Evolutionary conservation across 2,888 invertebrate genomes (phyloP).

Genomic region (Tupiocoris notatus): DNA sequence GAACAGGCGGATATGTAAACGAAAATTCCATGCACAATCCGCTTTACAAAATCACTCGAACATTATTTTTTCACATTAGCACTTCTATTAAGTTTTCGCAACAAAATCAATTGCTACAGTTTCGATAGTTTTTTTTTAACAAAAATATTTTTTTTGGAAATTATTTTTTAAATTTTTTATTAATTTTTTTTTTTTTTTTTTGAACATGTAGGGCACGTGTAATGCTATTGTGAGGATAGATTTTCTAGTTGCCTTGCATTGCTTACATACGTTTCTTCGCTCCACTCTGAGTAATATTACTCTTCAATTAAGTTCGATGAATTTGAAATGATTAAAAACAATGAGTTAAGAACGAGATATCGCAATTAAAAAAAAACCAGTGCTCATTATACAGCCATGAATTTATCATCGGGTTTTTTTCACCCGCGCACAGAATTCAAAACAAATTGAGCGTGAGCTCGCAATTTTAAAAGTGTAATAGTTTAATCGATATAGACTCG

Average conservation of each 20-base stretch:
- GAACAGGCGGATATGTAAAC: not conserved
- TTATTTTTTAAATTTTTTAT: not conserved
- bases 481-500: too few relatives aligned
- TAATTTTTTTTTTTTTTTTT: not conserved
- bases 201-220: not conserved
- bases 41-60: not conserved
- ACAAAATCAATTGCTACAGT: too few relatives aligned
- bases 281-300: too few relatives aligned
- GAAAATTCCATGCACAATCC: not conserved
- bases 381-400: too few relatives aligned
- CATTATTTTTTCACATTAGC: not conserved
- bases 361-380: too few relatives aligned
- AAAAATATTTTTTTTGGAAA: not conserved
- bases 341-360: too few relatives aligned
- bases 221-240: not conserved
- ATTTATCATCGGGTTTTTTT: too few relatives aligned
- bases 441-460: too few relatives aligned
- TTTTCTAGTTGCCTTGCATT: not conserved
- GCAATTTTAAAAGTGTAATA: too few relatives aligned
- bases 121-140: not conserved
- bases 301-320: too few relatives aligned
- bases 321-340: too few relatives aligned
- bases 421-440: too few relatives aligned
- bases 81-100: not conserved
- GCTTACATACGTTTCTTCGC: not conserved